Conservation (phyloP, 2,888 invertebrate genomes). For the Hermaeophaga mercurialis region DNA sequence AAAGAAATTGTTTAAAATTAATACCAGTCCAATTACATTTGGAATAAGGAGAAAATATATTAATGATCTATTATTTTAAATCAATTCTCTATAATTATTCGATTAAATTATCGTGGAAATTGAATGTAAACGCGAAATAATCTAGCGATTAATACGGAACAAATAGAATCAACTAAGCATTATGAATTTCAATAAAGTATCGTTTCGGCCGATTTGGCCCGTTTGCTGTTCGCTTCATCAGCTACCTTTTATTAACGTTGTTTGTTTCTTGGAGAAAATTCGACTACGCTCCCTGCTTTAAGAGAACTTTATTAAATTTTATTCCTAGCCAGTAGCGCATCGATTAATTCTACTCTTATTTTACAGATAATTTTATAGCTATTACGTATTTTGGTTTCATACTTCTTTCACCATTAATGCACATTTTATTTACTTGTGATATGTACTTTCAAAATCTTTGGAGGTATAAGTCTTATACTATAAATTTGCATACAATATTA, state of each 20-base stretch:
- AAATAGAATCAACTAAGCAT: slow-evolving; percentile 11
- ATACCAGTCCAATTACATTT: no score
- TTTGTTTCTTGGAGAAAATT: slow-evolving; percentile 7
- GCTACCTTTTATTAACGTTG: slow-evolving; percentile 9
- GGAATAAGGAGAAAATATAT: neutral
- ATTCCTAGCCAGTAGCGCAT: neutral
- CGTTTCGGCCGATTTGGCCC: slow-evolving; percentile 9
- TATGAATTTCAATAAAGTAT: slow-evolving; percentile 14
- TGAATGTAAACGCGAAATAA: neutral
- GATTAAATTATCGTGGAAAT: neutral
- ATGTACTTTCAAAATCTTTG: no score
- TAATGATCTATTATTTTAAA: neutral
- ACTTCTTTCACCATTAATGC: no score
- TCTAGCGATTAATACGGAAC: slow-evolving; percentile 2
- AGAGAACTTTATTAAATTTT: slow-evolving; percentile 8
- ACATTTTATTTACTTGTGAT: no score
- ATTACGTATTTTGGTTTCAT: no score
- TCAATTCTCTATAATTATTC: neutral
- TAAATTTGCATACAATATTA: no score
- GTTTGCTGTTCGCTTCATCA: slow-evolving; percentile 6
- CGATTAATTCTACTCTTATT: no score
- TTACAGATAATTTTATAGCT: no score
- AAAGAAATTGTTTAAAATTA: no score
- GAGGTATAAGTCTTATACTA: no score
- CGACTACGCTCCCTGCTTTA: neutral